Conservation (phyloP, 1,140 invertebrate genomes). For the Plodia interpunctella region DNA sequence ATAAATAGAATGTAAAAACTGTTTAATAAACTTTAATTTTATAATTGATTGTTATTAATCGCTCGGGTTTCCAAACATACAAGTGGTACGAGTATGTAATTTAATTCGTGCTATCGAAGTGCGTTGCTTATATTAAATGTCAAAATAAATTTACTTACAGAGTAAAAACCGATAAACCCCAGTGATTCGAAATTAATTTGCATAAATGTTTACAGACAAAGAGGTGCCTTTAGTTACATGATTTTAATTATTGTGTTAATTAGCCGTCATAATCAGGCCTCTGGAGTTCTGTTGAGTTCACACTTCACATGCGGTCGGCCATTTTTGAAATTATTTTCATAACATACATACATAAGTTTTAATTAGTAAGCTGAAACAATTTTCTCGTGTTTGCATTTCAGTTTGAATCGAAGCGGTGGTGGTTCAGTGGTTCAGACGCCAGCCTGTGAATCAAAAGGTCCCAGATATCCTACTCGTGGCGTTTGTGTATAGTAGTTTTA, state of each 20-base stretch:
- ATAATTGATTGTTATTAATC: too few relatives aligned
- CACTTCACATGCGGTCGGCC: not conserved
- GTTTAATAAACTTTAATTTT: too few relatives aligned
- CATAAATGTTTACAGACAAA: constrained; percentile 3
- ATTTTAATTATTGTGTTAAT: constrained; percentile 7
- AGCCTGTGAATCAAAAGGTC: too few relatives aligned
- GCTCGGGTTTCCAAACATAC: too few relatives aligned
- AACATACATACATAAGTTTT: not conserved
- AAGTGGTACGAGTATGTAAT: too few relatives aligned
- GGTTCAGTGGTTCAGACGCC: too few relatives aligned
- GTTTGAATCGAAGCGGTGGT: too few relatives aligned
- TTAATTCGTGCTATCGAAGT: not conserved
- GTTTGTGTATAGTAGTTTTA: too few relatives aligned
- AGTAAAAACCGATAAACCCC: not conserved
- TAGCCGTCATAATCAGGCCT: constrained; percentile 4
- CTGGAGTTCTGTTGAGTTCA: not conserved
- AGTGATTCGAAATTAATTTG: not conserved
- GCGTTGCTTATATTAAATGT: too few relatives aligned
- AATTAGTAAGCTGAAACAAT: not conserved
- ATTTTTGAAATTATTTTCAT: not conserved
- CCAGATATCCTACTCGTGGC: too few relatives aligned
- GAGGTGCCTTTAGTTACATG: not conserved
- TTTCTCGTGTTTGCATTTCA: too few relatives aligned
- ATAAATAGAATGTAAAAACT: too few relatives aligned
- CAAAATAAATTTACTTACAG: not conserved